Evolutionary conservation across 1,140 invertebrate species (phyloP), one percentile per base, ranked within the genome.

Genomic region (Drosophila lacertosa): DNA sequence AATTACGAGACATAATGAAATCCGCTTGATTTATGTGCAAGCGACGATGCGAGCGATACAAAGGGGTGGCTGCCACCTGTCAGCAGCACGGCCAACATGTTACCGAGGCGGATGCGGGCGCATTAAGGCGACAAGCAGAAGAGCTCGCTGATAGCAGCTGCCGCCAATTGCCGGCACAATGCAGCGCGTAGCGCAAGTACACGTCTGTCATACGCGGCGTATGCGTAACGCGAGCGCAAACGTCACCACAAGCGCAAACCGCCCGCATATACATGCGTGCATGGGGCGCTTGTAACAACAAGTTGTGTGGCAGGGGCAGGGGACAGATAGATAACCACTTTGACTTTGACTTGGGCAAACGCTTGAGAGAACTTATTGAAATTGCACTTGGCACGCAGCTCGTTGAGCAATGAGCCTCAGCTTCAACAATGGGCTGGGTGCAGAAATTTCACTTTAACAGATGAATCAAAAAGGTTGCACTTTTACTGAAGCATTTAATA

Each of bases 1-100:
- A 76, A 76, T 76, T 76, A 76, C 74, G 50, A 47, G 57, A 40
- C 64, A 60, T 76, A 76, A 76, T 76, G 64, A 76, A 76, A 76
- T 72, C 53, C 48, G 33, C 33, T 59, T 76, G 69, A 76, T 76
- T 76, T 73, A 73, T 73, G 58, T 48, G 58, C 37, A n/a, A 32
- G 11, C 5, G n/a, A 10, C 9, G 15, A 18, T 11, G 29, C 7
- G 22, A 3, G 54, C 10, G 39, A 9, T 3, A 10, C 35, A 42
- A 42, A 18, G 11, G 15, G 33, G 2, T 10, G 24, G 26, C 4
- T 33, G 29, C 65, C 35, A 72, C 54, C 62, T 53, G 53, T 69
- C 65, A 62, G 22, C 33, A 29, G 69, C 69, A 67, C 55, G 53
- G 62, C 22, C 39, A 57, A 58, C 67, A 29, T 64, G 59, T 48